Percentiles rank a stretch among this genome's conserved stretches.
These are phyloP conservation scores for Apomyelois bistriatella DNA, from an alignment of 2,888 invertebrate genomes.

Conservation along the genomic window DNA sequence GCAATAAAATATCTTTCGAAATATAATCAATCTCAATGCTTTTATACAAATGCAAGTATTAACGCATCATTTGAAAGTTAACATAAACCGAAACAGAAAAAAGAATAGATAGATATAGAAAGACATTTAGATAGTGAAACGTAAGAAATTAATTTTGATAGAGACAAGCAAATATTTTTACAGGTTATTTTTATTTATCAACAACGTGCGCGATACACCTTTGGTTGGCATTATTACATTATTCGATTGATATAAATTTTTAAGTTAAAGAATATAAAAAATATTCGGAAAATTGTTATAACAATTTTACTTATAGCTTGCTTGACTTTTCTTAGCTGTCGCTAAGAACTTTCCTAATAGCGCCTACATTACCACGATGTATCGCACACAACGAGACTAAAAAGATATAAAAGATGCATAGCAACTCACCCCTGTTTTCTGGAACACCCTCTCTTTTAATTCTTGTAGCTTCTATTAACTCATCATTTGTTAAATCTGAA, in stretches of 20 bases:
- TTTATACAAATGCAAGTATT: slow-evolving; percentile 20
- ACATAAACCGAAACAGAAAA: slow-evolving; percentile 17
- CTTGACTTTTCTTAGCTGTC: too few species aligned
- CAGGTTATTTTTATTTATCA: slow-evolving; percentile 20
- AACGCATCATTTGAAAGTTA: slow-evolving; percentile 20
- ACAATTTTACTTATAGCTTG: too few species aligned
- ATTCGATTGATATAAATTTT: too few species aligned
- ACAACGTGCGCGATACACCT: background rate
- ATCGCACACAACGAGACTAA: background rate
- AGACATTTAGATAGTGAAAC: slow-evolving; percentile 13
- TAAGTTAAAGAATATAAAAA: too few species aligned
- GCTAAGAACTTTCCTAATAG: too few species aligned
- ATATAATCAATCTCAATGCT: slow-evolving; percentile 22
- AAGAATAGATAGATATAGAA: slow-evolving; percentile 17
- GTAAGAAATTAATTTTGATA: slow-evolving; percentile 11
- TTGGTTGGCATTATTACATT: too few species aligned
- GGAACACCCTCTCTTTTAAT: slow-evolving; percentile 72
- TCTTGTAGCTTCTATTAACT: slow-evolving; percentile 64
- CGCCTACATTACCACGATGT: background rate
- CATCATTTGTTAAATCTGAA: slow-evolving; percentile 63
- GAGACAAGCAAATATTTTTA: slow-evolving; percentile 35
- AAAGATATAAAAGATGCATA: background rate
- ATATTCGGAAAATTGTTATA: too few species aligned
- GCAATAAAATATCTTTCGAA: background rate
- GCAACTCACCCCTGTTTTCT: slow-evolving; percentile 73